These are phyloP conservation scores for Nomada goodeniana DNA, from an alignment of 2,888 invertebrate genomes.

Conservation along the genomic window DNA sequence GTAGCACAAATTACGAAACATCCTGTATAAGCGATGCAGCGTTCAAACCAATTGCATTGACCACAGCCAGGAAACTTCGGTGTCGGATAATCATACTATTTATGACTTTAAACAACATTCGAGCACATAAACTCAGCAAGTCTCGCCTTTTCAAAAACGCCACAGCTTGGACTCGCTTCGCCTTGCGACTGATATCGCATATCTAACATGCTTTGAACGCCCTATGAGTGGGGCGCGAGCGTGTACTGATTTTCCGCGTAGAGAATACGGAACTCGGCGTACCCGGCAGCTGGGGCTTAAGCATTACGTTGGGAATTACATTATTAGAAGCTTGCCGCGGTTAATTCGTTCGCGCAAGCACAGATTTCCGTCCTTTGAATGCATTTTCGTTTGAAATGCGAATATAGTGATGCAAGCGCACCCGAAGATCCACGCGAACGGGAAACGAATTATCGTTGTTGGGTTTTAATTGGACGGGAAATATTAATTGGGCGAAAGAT, in stretches of 20 bases:
- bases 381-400: conserved; percentile 10
- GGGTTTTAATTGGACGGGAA: background rate
- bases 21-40: conserved; percentile 56
- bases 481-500: conserved; percentile 22
- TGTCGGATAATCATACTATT: conserved; percentile 58
- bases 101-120: conserved; percentile 57
- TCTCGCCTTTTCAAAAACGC: conserved; percentile 8
- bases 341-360: conserved; percentile 39
- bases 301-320: conserved; percentile 36
- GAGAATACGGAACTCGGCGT: conserved; percentile 27
- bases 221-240: background rate
- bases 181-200: conserved; percentile 25
- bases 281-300: conserved; percentile 30
- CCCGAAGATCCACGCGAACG: background rate
- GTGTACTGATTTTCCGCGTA: conserved; percentile 15
- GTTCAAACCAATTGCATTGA: conserved; percentile 50
- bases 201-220: conserved; percentile 34
- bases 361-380: conserved; percentile 14
- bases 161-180: background rate
- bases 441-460: background rate
- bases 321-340: conserved; percentile 37
- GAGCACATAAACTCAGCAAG: conserved; percentile 32
- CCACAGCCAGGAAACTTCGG: conserved; percentile 29
- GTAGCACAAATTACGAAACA: conserved; percentile 14
- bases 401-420: background rate